A percentile compares a stretch with the other conserved stretches of the same genome.
phyloP scores from a whole-genome alignment of 2,113 vertebrate species.

The Bothrops jararaca region DNA sequence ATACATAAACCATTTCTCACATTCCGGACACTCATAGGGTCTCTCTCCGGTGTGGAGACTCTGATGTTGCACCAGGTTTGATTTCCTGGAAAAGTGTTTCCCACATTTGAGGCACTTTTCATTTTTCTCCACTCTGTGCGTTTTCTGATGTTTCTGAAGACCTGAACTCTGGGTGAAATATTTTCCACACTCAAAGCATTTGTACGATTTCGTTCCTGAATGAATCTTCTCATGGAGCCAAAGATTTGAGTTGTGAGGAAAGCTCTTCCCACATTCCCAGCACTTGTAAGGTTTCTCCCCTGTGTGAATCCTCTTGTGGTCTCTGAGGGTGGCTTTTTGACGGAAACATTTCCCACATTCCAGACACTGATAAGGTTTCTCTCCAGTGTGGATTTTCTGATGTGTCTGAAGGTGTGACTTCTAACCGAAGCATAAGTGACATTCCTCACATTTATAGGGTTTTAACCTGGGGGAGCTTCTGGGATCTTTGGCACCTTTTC shows the following conservation, averaged over 20 bases:
- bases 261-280: not conserved
- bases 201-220: not conserved
- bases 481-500: accelerated
- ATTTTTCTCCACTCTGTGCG: not conserved
- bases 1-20: too few relatives aligned
- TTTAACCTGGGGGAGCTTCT: not conserved
- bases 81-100: not conserved
- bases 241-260: not conserved
- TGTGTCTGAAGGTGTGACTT: not conserved
- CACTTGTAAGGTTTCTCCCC: conserved; percentile 6
- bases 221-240: not conserved
- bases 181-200: conserved; percentile 3
- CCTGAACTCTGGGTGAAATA: not conserved
- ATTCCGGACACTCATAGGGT: not conserved
- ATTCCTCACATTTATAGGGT: not conserved
- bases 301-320: not conserved
- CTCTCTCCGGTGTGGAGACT: not conserved
- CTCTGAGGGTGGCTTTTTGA: not conserved
- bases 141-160: not conserved
- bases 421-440: not conserved
- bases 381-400: not conserved
- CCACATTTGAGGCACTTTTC: not conserved
- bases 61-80: not conserved
- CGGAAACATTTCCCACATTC: not conserved
- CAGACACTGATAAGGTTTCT: not conserved